A percentile compares a stretch with the other conserved stretches of the same genome.
Conservation (phyloP, 30 jellyfish, hydroid and myxozoan species). For the Aurelia sp. region DNA sequence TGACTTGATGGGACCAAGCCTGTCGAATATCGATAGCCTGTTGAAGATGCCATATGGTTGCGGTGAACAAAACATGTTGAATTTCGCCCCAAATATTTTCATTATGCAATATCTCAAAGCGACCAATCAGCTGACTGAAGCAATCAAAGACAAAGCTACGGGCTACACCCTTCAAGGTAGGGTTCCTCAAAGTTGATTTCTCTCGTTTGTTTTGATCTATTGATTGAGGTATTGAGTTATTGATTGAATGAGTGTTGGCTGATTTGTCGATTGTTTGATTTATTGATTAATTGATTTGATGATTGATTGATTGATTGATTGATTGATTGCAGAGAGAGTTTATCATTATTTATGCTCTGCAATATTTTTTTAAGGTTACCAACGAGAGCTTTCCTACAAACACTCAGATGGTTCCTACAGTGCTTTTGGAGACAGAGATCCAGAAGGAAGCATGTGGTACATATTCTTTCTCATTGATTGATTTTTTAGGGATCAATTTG, state of each 20-base stretch:
- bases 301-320: too few species aligned
- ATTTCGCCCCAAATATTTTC: constrained; percentile 91
- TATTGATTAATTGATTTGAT: too few species aligned
- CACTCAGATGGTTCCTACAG: constrained; percentile 84
- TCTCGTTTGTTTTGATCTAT: too few species aligned
- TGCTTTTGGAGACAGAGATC: constrained; percentile 90
- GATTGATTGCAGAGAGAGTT: neutral
- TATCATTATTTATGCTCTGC: neutral
- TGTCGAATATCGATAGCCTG: constrained; percentile 72
- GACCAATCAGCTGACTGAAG: constrained; percentile 68
- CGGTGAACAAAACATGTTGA: constrained; percentile 95
- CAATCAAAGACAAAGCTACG: constrained; percentile 66
- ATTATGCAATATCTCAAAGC: constrained; percentile 83
- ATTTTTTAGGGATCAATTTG: too few species aligned
- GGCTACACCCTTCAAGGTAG: constrained; percentile 81
- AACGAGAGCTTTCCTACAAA: constrained; percentile 82
- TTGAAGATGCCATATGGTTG: constrained; percentile 96
- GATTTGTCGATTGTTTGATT: too few species aligned
- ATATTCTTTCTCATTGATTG: neutral
- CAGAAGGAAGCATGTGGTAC: constrained; percentile 96
- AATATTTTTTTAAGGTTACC: constrained; percentile 65
- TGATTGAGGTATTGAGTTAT: too few species aligned
- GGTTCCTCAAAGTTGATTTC: neutral
- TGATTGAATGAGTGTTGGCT: too few species aligned
- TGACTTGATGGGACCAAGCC: constrained; percentile 95